Percentiles rank a stretch among this genome's conserved stretches.
Evolutionary conservation across 2,888 invertebrate species (phyloP).

Genomic region (Cantharis nigra): DNA sequence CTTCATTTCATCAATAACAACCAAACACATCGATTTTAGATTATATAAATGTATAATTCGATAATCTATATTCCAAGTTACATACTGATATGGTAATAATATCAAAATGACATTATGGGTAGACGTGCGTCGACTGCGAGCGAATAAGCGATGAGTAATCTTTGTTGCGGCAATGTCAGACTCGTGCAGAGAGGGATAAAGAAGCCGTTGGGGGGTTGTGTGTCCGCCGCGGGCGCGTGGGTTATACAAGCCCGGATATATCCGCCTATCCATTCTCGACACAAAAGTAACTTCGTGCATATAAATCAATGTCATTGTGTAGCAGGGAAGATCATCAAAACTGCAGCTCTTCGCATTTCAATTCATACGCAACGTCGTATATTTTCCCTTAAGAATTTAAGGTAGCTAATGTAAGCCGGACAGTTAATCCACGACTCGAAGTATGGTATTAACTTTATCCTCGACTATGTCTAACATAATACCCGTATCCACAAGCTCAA

Average conservation of each 20-base stretch:
- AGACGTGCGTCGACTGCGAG: conserved; percentile 44
- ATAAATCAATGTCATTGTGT: conserved; percentile 45
- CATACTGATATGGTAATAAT: conserved; percentile 54
- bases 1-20: conserved; percentile 22
- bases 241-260: conserved; percentile 41
- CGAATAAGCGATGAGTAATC: conserved; percentile 42
- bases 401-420: conserved; percentile 34
- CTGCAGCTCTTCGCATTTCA: conserved; percentile 33
- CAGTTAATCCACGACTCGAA: conserved; percentile 35
- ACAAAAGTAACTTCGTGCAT: conserved; percentile 43
- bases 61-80: conserved; percentile 50
- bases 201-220: conserved; percentile 37
- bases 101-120: conserved; percentile 51
- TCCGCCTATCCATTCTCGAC: conserved; percentile 38
- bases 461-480: conserved; percentile 32
- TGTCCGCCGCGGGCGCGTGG: conserved; percentile 39
- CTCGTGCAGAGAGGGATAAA: conserved; percentile 34
- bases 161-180: conserved; percentile 38
- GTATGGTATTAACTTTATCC: conserved; percentile 36
- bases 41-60: conserved; percentile 46
- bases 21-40: conserved; percentile 38
- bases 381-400: conserved; percentile 10
- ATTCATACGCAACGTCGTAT: conserved; percentile 13
- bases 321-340: conserved; percentile 41
- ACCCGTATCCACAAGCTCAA: conserved; percentile 31